Percentiles rank a stretch among this genome's conserved stretches.
phyloP scores from a whole-genome alignment of 2,888 invertebrate genomes.

The Alsophila aescularia region DNA sequence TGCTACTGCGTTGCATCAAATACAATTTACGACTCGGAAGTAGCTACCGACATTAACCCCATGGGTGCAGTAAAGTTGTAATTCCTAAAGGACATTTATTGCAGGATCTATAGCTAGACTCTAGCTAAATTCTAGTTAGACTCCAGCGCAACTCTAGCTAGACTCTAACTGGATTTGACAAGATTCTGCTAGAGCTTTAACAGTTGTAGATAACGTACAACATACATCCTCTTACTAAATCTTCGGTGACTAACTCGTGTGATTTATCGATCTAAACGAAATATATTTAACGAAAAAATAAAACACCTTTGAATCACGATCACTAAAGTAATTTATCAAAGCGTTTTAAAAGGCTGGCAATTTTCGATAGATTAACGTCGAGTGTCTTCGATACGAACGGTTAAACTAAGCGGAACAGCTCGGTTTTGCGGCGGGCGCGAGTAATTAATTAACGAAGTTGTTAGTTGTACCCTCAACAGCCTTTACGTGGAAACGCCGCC shows the following conservation, averaged over 20 bases:
- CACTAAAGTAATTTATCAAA: conserved; percentile 53
- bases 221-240: not conserved
- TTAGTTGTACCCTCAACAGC: conserved; percentile 28
- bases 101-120: not conserved
- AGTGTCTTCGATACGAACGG: conserved; percentile 42
- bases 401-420: conserved; percentile 55
- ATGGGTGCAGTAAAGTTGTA: conserved; percentile 13
- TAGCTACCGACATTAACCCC: conserved; percentile 50
- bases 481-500: conserved; percentile 36
- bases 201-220: no score
- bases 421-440: conserved; percentile 37
- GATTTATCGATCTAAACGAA: not conserved
- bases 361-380: conserved; percentile 48
- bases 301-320: not conserved
- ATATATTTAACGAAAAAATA: not conserved
- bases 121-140: no score
- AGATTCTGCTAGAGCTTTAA: no score
- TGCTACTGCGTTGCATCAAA: conserved; percentile 46
- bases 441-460: conserved; percentile 58
- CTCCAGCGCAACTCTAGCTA: no score
- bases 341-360: conserved; percentile 46
- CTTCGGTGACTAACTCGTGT: not conserved
- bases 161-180: no score
- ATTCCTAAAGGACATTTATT: not conserved
- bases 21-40: conserved; percentile 53